These are phyloP conservation scores for Torymus aiolomorphi DNA, from an alignment of 2,888 invertebrate species.

Conservation along the genomic window DNA sequence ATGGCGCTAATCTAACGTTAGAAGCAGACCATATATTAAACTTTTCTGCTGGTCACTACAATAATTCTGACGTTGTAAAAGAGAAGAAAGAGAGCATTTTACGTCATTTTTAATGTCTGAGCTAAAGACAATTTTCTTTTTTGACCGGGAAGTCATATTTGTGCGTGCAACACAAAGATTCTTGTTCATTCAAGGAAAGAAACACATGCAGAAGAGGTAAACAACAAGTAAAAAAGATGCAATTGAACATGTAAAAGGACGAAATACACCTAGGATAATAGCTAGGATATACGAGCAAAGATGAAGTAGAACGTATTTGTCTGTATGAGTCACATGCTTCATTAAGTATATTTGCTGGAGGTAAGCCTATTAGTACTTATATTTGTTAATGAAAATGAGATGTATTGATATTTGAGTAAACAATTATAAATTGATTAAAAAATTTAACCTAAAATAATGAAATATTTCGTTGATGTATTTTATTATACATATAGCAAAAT, in stretches of 20 bases:
- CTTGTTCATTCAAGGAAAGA: conserved; percentile 59
- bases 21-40: conserved; percentile 55
- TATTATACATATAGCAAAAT: too few species aligned
- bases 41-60: conserved; percentile 62
- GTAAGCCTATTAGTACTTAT: too few species aligned
- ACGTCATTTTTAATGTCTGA: conserved; percentile 57
- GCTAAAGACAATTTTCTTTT: conserved; percentile 60
- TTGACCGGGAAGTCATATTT: conserved; percentile 62
- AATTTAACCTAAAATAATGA: too few species aligned
- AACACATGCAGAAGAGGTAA: conserved; percentile 42
- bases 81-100: conserved; percentile 56
- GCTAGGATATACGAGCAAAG: conserved; percentile 64
- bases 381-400: too few species aligned
- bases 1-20: conserved; percentile 50
- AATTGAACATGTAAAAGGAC: conserved; percentile 57
- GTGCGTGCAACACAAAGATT: conserved; percentile 60
- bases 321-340: conserved; percentile 64
- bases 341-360: too few species aligned
- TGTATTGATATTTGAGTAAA: too few species aligned
- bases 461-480: too few species aligned
- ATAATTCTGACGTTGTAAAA: conserved; percentile 59
- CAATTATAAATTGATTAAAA: too few species aligned
- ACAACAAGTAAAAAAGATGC: conserved; percentile 40
- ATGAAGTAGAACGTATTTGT: conserved; percentile 64
- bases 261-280: conserved; percentile 65